Evolutionary conservation across 2,797 vertebrate species (phyloP), one percentile per base, ranked within the genome.

Genomic region (Danio tinwini): DNA sequence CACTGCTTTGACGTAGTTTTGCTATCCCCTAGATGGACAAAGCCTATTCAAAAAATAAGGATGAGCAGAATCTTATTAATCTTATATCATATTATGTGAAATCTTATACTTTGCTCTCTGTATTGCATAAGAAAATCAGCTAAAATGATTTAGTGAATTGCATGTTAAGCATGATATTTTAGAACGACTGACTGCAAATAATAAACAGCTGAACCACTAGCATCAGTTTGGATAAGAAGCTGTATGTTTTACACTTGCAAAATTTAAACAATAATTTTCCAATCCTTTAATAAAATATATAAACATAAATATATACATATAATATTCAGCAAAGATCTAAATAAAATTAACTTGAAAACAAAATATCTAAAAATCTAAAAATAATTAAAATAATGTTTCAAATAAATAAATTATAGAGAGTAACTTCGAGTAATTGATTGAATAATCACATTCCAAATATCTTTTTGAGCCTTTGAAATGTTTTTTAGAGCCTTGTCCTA

Each of bases 1-100:
- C 56, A 65, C 2, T 79, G 67, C 39, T 56, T 69, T 58, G 37
- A 55, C 81, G 74, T 65, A 16, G 68, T 81, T 61, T 79, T 12
- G 19, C 72, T 50, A 49, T 53, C 7, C 21, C 21, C 29, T 67
- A 47, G 64, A 78, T 9, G 56, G 61, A 55, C 55, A 78, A 74
- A 64, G 70, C 40, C 50, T 37, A 65, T 74, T 71, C 68, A 74
- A 21, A 37, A 64, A 80, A 45, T 39, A 39, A 52, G 17, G 29
- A 29, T 39, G 7, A 52, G 13, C 29, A n/a, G n/a, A 63, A 62
- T 62, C 16, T 49, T 74, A 74, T 59, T 13, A 61, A 63, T 75
- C 10, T 19, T 40, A 19, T 14, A 63, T 64, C 13, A 44, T 21
- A 14, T n/a, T 59, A 62, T 39, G 44, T 61, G 0, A 49, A 7